Base-by-base conservation (phyloP, 2,888 invertebrate genomes). In the Stenoptilia bipunctidactyla region DNA sequence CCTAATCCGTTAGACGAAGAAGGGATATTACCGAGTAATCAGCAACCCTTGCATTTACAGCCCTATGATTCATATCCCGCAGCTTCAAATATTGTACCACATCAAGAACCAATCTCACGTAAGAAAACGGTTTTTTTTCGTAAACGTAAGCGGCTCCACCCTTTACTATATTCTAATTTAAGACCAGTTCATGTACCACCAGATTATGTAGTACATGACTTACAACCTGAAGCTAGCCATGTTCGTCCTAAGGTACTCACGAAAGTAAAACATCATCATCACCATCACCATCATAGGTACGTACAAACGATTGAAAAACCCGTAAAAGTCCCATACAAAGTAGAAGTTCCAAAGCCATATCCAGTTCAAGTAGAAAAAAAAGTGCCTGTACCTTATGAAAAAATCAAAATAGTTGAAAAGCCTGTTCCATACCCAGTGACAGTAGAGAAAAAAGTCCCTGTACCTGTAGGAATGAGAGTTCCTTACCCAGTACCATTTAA, bases 231-330 rank as follows among this genome's bases (percentile, higher is more conserved):
- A 9, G 30, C 30, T 9, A 71, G 67, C 50, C 56, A 64, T 43
- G 48, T 45, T 35, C 61, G 55, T 37, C 58, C 68, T 27, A 64
- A 56, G 42, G 57, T 67, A 45, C 50, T 69, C 49, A 79, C 80
- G 41, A 83, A 74, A 63, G 65, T 85, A 51, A 85, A 88, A 57
- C 88, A 88, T 52, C 89, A 88, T 53, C 89, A 88, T 53, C 88
- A 88, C 49, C 88, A 88, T 52, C 88, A 88, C 57, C 88, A 88
- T 54, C 89, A 88, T 56, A 86, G 86, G 64, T 88, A 88, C 53
- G 65, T 88, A 3, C 87, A 88, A 61, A 88, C 88, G 27, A 74
- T 88, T 14, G 80, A 88, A 34, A 88, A 87, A 58, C 85, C 85
- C 39, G 58, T 82, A 20, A 68, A 74, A 50, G 63, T 66, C 15